A percentile compares a stretch with the other conserved stretches of the same genome.
Conservation (phyloP, 2,113 vertebrate genomes). For the Tretioscincus oriximinensis region DNA sequence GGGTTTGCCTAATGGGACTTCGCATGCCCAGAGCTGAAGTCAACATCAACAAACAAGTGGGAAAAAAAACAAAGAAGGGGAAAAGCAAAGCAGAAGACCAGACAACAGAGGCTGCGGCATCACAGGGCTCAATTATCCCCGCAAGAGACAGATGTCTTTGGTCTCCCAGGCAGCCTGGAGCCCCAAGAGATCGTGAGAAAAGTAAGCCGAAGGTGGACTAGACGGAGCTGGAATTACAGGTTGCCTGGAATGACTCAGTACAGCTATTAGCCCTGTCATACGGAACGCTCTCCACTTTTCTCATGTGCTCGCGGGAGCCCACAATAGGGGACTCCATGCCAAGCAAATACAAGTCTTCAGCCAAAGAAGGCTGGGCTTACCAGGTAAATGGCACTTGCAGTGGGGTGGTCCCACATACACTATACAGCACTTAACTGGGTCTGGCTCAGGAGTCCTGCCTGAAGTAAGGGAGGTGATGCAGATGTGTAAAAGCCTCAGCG, state of each 20-base stretch:
- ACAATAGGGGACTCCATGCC: neutral
- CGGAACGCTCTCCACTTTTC: neutral
- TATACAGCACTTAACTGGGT: neutral
- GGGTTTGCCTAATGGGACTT: fast-evolving
- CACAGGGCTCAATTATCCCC: neutral
- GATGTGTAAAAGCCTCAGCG: too few relatives aligned
- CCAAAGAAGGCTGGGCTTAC: neutral
- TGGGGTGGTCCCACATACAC: neutral
- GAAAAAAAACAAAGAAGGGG: neutral
- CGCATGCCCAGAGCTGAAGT: fast-evolving
- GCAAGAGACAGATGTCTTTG: slow-evolving; percentile 12
- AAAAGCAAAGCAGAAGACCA: neutral
- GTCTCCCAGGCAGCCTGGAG: slow-evolving; percentile 39
- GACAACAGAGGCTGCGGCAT: neutral
- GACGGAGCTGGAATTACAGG: slow-evolving; percentile 6
- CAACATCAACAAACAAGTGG: fast-evolving
- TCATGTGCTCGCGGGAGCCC: neutral
- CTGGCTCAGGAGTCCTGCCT: neutral
- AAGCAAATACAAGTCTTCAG: neutral
- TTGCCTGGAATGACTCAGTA: neutral
- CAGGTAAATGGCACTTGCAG: too few relatives aligned
- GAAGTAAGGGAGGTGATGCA: neutral
- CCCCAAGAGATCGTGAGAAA: slow-evolving; percentile 25
- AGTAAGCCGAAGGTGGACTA: neutral
- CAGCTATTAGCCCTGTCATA: neutral